Evolutionary conservation across 2,797 vertebrate species (phyloP), one percentile per base, ranked within the genome.

Genomic region (Leptoclinus maculatus): DNA sequence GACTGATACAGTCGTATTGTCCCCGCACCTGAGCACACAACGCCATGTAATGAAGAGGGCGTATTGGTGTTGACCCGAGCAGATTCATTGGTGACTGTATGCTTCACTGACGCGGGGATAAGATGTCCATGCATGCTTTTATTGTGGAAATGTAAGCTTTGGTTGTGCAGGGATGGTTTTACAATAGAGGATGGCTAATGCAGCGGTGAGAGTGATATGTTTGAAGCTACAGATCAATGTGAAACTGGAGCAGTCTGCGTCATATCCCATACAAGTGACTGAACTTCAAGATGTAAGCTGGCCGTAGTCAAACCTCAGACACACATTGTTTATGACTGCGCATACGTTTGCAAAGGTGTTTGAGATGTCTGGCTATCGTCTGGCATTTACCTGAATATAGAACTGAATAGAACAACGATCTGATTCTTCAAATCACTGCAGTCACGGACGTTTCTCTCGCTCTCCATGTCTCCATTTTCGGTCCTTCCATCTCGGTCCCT

Each of bases 11-110:
- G 82, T 14, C 9, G 25, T 38, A 72, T 66, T 71, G 58, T 82
- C n/a, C 23, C 23, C 12, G 16, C 76, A 87, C 79, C 84, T 89
- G 79, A 89, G 56, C 83, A 74, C 87, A 84, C 78, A 79, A 36
- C 19, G 51, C 43, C n/a, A 3, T 27, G 82, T 60, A 56, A 83
- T 12, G 43, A 39, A 43, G 49, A 60, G 66, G 43, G 23, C 6
- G 38, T 41, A 78, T 88, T 85, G 79, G 73, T 79, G 90, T 79
- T 70, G 89, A 84, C 17, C 78, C 64, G 11, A 87, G 79, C 83
- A 89, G 66, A 87, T 87, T 53, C 83, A 90, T 70, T 36, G 60
- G 66, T 29, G 66, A 80, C 83, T 83, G 74, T 64, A 63, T 47
- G 78, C 78, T 47, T 67, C 80, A 71, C 29, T 70, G 84, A 87